Evolutionary conservation across 2,113 vertebrate genomes (phyloP).

Genomic region (Pungitius pungitius): DNA sequence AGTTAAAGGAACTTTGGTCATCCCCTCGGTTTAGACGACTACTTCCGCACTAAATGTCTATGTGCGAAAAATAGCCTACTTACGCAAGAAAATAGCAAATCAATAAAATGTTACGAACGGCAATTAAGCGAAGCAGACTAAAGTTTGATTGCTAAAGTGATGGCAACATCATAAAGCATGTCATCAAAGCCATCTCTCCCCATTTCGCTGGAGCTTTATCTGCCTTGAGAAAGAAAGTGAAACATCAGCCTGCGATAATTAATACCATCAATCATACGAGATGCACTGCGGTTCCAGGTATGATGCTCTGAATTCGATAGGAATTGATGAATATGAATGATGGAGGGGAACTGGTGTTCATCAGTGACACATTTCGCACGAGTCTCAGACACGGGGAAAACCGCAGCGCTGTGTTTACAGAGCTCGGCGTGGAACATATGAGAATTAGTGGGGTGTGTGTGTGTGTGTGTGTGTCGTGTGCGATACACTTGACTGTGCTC

Average conservation of each 20-base stretch:
- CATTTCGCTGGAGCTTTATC: slow-evolving; percentile 51
- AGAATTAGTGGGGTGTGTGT: slow-evolving; percentile 39
- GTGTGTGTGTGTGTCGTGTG: slow-evolving; percentile 5
- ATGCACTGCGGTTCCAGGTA: slow-evolving; percentile 55
- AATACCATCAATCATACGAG: slow-evolving; percentile 64
- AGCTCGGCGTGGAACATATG: slow-evolving; percentile 62
- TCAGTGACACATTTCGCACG: slow-evolving; percentile 39
- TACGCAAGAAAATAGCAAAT: slow-evolving; percentile 26
- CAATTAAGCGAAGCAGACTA: slow-evolving; percentile 14
- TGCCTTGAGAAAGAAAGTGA: slow-evolving; percentile 58
- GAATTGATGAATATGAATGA: slow-evolving; percentile 62
- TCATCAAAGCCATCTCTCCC: slow-evolving; percentile 11
- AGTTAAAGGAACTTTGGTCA: background rate
- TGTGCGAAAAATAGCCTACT: slow-evolving; percentile 4
- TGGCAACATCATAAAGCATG: slow-evolving; percentile 5
- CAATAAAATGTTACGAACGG: background rate
- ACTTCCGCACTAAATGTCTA: background rate
- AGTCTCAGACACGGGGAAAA: slow-evolving; percentile 42
- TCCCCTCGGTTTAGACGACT: background rate
- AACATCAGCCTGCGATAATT: slow-evolving; percentile 63
- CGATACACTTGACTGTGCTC: slow-evolving; percentile 29
- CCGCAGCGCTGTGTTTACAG: slow-evolving; percentile 55
- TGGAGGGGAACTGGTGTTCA: slow-evolving; percentile 47
- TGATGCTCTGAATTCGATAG: slow-evolving; percentile 47
- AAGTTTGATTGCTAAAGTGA: slow-evolving; percentile 29